Base-by-base conservation (phyloP, 2,888 invertebrate genomes). In the Cephus runcator region DNA sequence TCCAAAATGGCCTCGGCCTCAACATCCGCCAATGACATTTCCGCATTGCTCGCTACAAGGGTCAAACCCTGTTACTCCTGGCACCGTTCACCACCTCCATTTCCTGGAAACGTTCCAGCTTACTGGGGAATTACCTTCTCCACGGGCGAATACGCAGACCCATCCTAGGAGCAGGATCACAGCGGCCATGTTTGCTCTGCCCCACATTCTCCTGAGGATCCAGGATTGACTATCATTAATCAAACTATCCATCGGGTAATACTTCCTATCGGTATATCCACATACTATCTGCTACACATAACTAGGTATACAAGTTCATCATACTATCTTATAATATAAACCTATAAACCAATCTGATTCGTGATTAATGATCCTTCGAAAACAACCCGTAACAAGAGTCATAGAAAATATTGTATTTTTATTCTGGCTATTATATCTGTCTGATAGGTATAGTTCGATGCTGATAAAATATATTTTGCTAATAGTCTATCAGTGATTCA, bases 1-100 rank as follows among this genome's bases (percentile, higher is more conserved):
- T 94, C 94, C 79, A 95, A 93, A 77, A 94, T 94, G 82, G 93
- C 93, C 0, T 94, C 94, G 23, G 87, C 88, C 6, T 90, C 89
- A 4, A 79, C 75, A 40, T 83, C 83, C 9, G 79, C 78, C 9
- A 69, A 76, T 31, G 79, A 73, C 75, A 23, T 69, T 34, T 79
- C 79, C 40, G 78, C 40, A 33, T 78, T 79, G 56, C 75, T 80
- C 73, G 80, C 83, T 83, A 69, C 69, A 71, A 71, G 40, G 40
- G 40, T 56, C 40, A 56, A 56, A 56, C 40, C 23, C 40, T 56
- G 40, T 56, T 56, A 56, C 40, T 56, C 23, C 23, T 56, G 40
- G 23, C 23, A 56, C 40, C 40, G 40, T 56, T 56, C 40, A 56
- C 40, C 40, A 23, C 40, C 23, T 56, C 40, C 40, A 23, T 56